phyloP scores from a whole-genome alignment of 2,797 vertebrate genomes.

The Leuciscus waleckii region DNA sequence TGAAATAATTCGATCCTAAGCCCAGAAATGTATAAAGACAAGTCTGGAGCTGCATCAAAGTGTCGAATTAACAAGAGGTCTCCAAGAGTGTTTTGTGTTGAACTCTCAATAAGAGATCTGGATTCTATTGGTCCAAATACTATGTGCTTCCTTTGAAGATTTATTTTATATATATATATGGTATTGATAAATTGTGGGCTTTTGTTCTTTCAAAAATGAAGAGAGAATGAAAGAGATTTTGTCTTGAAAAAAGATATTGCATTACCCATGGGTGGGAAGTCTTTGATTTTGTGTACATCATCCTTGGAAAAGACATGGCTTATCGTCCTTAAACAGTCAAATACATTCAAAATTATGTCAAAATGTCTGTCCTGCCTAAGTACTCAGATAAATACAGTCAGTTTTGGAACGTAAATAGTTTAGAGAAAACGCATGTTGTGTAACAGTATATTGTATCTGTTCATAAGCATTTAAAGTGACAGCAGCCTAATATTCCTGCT shows the following conservation, averaged over 20 bases:
- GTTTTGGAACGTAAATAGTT: too few species aligned
- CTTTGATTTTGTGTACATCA: constrained; percentile 10
- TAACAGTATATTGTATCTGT: too few species aligned
- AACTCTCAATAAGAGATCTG: constrained; percentile 37
- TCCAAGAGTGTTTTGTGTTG: constrained; percentile 32
- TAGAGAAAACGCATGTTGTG: too few species aligned
- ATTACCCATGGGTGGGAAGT: neutral
- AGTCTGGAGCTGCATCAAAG: constrained; percentile 30
- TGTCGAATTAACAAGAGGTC: constrained; percentile 40
- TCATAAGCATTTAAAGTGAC: too few species aligned
- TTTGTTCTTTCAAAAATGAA: constrained; percentile 37
- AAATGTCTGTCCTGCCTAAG: too few species aligned
- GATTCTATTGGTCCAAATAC: constrained; percentile 32
- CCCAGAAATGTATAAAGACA: constrained; percentile 21
- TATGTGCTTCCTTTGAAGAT: constrained; percentile 44
- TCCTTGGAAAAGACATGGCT: neutral
- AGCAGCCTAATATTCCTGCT: too few species aligned
- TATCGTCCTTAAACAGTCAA: too few species aligned
- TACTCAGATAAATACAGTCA: too few species aligned
- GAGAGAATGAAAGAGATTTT: neutral
- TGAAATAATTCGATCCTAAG: constrained; percentile 37
- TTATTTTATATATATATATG: constrained; percentile 14
- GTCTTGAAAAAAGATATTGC: neutral
- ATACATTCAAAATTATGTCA: too few species aligned
- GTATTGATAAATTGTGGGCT: neutral